Base-by-base conservation (phyloP, 2,888 invertebrate genomes). In the Tricholauxania praeusta region DNA sequence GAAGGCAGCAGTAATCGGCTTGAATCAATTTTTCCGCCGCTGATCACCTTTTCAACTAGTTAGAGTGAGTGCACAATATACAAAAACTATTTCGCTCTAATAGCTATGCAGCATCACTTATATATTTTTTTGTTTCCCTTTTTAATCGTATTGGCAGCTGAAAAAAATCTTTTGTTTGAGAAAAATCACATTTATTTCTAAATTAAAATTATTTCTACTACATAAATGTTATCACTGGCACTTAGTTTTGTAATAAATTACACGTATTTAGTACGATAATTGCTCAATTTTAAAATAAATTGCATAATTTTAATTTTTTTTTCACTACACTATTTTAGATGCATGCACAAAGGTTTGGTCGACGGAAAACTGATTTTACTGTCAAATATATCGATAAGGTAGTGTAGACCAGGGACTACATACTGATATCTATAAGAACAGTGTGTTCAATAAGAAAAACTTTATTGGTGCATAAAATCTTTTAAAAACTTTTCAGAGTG, bases 111-210 rank as follows among this genome's bases (percentile, higher is more conserved):
- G 51, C 74, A 67, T 82, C 75, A 81, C 79, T 81, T 73, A 78
- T 77, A 76, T 81, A 74, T 78, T 78, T 81, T 78, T 77, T 77
- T 76, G 77, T 78, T 82, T 79, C 73, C 77, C 75, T 73, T 52
- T 76, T 80, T 67, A 72, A 78, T 81, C 80, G 79, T 78, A 80
- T 79, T 79, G 79, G 80, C 79, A 80, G 79, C 79, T 78, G 79
- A 80, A 80, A 79, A 28, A 78, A 76, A 80, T 73, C 17, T 55
- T 64, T 64, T 68, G 39, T 62, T 51, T 62, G 51, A 39, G 48
- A 47, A n/a, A 49, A 68, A 22, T 17, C 32, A 70, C 3, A 12
- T 39, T 39, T 39, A 10, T 39, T 39, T 10, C 10, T 39, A 39
- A 10, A 10, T 39, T 39, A 10, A 10, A 39, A 39, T 10, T 39